These are phyloP conservation scores for Cynaeus angustus DNA, from an alignment of 2,888 invertebrate species.

Conservation along the genomic window DNA sequence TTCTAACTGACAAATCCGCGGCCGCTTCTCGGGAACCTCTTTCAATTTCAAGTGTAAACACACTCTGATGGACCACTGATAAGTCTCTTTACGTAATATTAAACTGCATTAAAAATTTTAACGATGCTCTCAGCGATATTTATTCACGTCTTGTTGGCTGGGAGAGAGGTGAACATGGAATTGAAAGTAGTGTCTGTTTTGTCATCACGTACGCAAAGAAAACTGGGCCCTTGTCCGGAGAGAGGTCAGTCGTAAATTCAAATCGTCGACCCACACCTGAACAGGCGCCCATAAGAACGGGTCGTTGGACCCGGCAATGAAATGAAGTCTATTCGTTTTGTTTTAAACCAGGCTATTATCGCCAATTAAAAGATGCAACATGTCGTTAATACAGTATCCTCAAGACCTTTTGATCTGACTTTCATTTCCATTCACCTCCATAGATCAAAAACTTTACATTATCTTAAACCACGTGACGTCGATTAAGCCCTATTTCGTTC, in stretches of 20 bases:
- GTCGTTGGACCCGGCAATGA: too few species aligned
- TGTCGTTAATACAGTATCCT: too few species aligned
- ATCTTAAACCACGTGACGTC: too few species aligned
- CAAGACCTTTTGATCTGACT: too few species aligned
- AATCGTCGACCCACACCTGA: conserved; percentile 51
- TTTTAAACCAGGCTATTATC: too few species aligned
- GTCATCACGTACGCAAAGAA: conserved; percentile 22
- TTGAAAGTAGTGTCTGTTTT: conserved; percentile 38
- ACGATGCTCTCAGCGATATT: conserved; percentile 23
- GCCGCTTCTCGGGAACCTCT: not conserved
- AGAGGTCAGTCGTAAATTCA: conserved; percentile 57
- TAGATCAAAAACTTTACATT: too few species aligned
- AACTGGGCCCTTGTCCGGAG: conserved; percentile 43
- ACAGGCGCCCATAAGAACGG: conserved; percentile 42
- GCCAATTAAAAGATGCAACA: too few species aligned
- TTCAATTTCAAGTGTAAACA: conserved; percentile 29
- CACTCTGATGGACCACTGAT: conserved; percentile 15
- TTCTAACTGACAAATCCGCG: conserved; percentile 12
- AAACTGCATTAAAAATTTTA: conserved; percentile 39
- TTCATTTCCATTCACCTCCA: too few species aligned
- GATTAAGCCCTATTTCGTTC: too few species aligned
- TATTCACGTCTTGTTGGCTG: conserved; percentile 36
- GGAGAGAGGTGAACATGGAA: conserved; percentile 35
- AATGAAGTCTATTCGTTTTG: too few species aligned
- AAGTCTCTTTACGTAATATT: conserved; percentile 39